phyloP scores from a whole-genome alignment of 30 jellyfish, hydroid and myxozoan species.

The Turritopsis rubra region DNA sequence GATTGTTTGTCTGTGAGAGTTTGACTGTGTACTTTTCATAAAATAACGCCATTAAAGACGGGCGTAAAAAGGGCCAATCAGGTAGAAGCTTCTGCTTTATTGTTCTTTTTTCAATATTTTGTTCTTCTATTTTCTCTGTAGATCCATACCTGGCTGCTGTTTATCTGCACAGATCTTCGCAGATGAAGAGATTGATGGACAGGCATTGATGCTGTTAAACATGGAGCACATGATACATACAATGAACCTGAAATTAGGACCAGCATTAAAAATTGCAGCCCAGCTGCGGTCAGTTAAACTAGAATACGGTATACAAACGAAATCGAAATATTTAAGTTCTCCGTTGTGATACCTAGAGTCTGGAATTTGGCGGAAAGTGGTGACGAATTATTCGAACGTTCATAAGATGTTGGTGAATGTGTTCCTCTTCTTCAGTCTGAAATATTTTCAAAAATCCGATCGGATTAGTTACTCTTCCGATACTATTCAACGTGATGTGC shows the following conservation, averaged over 20 bases:
- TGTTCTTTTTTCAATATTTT: not conserved
- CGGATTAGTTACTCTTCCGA: too few species aligned
- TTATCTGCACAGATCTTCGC: constrained; percentile 58
- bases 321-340: constrained; percentile 82
- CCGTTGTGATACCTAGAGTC: constrained; percentile 29
- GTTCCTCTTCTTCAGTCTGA: too few species aligned
- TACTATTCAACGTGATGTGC: too few species aligned
- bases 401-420: too few species aligned
- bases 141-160: constrained; percentile 95
- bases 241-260: constrained; percentile 94
- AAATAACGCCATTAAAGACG: too few species aligned
- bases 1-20: too few species aligned
- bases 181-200: constrained; percentile 97
- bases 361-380: not conserved
- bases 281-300: constrained; percentile 72
- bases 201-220: constrained; percentile 71
- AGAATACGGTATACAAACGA: constrained; percentile 68
- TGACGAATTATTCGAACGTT: too few species aligned
- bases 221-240: constrained; percentile 83
- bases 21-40: too few species aligned
- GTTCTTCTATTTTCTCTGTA: not conserved
- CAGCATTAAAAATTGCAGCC: constrained; percentile 94
- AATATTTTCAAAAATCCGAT: too few species aligned
- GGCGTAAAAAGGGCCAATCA: too few species aligned
- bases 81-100: too few species aligned